A percentile compares a stretch with the other conserved stretches of the same genome.
Evolutionary conservation across 2,113 vertebrate genomes (phyloP).

Genomic region (Trogon surrucura): DNA sequence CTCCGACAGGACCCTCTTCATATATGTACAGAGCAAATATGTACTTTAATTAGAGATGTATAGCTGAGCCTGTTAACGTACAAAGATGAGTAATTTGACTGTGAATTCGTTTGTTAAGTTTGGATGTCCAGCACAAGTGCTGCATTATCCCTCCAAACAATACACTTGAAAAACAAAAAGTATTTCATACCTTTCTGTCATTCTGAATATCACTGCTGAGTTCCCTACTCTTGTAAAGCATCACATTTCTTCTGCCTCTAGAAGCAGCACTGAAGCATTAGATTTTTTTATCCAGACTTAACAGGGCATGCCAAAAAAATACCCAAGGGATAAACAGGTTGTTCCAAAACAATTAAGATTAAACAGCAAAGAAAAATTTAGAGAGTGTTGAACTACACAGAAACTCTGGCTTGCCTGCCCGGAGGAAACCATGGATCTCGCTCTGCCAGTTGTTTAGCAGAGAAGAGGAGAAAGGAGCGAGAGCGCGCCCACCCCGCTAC

Average conservation of each 20-base stretch:
- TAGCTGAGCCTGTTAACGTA: not conserved
- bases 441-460: not conserved
- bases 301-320: not conserved
- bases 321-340: not conserved
- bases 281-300: constrained; percentile 36
- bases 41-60: not conserved
- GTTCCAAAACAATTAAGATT: not conserved
- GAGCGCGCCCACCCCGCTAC: not conserved
- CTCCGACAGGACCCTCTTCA: too few relatives aligned
- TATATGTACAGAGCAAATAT: not conserved
- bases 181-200: not conserved
- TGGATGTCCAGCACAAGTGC: not conserved
- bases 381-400: not conserved
- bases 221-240: constrained; percentile 76
- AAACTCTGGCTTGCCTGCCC: not conserved
- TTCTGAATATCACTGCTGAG: not conserved
- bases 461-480: not conserved
- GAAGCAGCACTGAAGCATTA: constrained; percentile 80
- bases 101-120: not conserved
- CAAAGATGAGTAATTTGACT: not conserved
- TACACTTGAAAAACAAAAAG: not conserved
- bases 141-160: not conserved
- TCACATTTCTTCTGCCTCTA: constrained; percentile 81
- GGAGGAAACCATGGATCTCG: not conserved
- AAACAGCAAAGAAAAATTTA: not conserved